These are phyloP conservation scores for Anser cygnoides DNA, from an alignment of 2,113 vertebrate genomes.

Conservation along the genomic window DNA sequence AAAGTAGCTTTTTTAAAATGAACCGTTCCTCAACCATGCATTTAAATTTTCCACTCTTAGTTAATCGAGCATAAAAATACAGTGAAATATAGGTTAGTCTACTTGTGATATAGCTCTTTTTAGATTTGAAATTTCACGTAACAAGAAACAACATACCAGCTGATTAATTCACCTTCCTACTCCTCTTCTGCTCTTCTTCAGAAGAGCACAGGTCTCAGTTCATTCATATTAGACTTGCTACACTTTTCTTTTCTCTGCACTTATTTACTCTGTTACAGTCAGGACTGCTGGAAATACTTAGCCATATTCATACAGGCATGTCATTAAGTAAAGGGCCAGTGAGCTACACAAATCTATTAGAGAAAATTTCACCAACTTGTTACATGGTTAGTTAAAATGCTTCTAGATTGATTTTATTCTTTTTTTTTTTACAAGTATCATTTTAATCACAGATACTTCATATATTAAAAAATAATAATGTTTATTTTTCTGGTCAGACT, in stretches of 20 bases:
- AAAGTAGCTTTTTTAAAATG: not conserved
- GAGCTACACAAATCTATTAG: not conserved
- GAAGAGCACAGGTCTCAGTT: not conserved
- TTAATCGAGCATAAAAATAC: not conserved
- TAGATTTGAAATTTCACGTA: not conserved
- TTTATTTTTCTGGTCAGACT: not conserved
- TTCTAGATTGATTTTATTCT: not conserved
- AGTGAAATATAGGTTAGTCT: not conserved
- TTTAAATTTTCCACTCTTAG: not conserved
- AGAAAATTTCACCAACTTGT: not conserved
- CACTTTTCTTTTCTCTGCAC: not conserved
- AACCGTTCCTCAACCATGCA: rapidly evolving
- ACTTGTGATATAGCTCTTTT: not conserved
- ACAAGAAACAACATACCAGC: not conserved
- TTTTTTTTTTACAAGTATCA: not conserved
- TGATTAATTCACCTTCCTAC: not conserved
- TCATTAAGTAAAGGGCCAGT: not conserved
- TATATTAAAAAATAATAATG: not conserved
- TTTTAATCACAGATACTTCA: not conserved
- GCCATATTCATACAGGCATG: not conserved
- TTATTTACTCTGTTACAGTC: not conserved
- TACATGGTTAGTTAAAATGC: not conserved
- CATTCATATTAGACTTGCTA: not conserved
- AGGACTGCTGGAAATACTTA: not conserved
- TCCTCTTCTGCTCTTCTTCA: not conserved